Evolutionary conservation across 2,888 invertebrate genomes (phyloP), one percentile per base, ranked within the genome.

Genomic region (Plusia festucae): DNA sequence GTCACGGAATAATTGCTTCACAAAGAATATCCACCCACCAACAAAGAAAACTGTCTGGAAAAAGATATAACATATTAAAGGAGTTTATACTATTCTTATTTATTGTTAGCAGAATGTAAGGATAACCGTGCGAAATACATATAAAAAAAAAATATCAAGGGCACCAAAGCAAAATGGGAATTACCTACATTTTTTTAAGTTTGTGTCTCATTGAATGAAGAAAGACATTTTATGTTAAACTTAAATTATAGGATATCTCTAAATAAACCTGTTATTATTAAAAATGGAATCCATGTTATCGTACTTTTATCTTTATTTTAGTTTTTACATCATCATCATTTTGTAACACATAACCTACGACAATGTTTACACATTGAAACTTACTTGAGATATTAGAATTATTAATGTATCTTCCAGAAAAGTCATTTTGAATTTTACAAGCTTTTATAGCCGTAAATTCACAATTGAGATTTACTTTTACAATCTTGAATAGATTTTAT

Each of bases 1-100:
- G 89, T 99, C 99, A 76, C 98, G 97, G 89, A 99, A 99, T 53
- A 99, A 95, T 91, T 99, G 98, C 90, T 99, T 99, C 84, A 99
- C 98, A 88, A 99, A 99, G 93, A 99, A 99, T 68, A 99, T 96
- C 99, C 99, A 99, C 67, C 99, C 99, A 71, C 99, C 99, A 63
- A 97, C 97, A 91, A 99, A 99, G 93, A 99, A 99, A 60, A 99
- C 92, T 60, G 97, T 96, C 99, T 99, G 93, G 96, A 92, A n/a
- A 78, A 70, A 40, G 34, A 53, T 22, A 53, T 60, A 46, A 70
- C 13, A 1, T 5, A 40, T 40, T n/a, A n/a, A 40, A 40, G 7
- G 40, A 40, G 40, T n/a, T 7, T 40, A 6, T n/a, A 40, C 5
- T n/a, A 40, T 6, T 6, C 13, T 34, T 13, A 13, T n/a, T 40